A percentile compares a stretch with the other conserved stretches of the same genome.
Evolutionary conservation across 2,113 vertebrate genomes (phyloP).

Genomic region (Podarcis muralis): DNA sequence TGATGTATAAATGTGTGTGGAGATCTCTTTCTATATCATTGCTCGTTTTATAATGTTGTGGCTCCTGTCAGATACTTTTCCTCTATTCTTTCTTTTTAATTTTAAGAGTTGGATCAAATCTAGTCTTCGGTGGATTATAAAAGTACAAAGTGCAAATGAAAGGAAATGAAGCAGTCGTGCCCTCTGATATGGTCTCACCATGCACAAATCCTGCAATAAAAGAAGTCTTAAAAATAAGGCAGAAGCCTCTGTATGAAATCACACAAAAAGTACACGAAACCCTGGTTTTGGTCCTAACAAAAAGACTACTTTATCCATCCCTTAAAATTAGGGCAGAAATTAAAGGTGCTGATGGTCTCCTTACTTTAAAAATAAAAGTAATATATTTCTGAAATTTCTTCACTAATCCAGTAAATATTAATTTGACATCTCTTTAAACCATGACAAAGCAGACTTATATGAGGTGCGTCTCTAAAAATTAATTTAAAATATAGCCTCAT

Average conservation of each 20-base stretch:
- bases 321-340: background rate
- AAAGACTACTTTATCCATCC: background rate
- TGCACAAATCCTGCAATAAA: conserved; percentile 20
- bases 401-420: conserved; percentile 5
- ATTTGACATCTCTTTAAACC: conserved; percentile 22
- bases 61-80: conserved; percentile 2
- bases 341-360: background rate
- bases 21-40: background rate
- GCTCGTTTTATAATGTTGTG: background rate
- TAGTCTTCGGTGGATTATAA: conserved; percentile 5
- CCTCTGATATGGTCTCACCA: conserved; percentile 8
- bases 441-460: background rate
- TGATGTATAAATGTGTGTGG: background rate
- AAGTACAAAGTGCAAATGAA: conserved; percentile 30
- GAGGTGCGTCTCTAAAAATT: background rate
- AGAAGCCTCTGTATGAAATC: background rate
- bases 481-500: conserved; percentile 13
- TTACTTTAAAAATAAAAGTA: conserved; percentile 4
- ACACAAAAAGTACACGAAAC: background rate
- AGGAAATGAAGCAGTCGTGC: conserved; percentile 27
- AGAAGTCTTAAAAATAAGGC: conserved; percentile 11
- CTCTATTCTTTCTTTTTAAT: conserved; percentile 1
- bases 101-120: conserved; percentile 2
- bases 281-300: background rate
- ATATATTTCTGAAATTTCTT: conserved; percentile 9